phyloP scores from a whole-genome alignment of 2,888 invertebrate genomes.

The Seira musarum region DNA sequence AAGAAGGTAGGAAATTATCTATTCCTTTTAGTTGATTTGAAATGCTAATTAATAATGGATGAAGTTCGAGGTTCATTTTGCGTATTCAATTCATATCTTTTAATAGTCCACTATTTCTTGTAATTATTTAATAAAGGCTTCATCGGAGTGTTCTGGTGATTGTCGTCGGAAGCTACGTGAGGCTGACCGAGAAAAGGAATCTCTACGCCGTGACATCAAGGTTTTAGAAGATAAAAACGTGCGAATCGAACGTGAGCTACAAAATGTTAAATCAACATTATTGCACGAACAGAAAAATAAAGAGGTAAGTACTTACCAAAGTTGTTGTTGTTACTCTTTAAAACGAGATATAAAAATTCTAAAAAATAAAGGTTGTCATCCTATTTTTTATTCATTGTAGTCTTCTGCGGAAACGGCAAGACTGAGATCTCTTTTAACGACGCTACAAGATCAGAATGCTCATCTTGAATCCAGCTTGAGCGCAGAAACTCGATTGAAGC shows the following conservation, averaged over 20 bases:
- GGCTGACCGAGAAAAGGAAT: constrained; percentile 68
- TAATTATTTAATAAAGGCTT: constrained; percentile 57
- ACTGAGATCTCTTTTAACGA: constrained; percentile 84
- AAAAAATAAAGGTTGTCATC: not conserved
- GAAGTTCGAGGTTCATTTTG: too few relatives aligned
- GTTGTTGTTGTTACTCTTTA: not conserved
- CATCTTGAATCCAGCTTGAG: constrained; percentile 95
- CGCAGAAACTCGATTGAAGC: constrained; percentile 97
- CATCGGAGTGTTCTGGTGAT: constrained; percentile 69
- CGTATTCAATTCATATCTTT: too few relatives aligned
- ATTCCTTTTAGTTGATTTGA: too few relatives aligned
- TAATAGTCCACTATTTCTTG: too few relatives aligned
- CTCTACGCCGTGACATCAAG: constrained; percentile 67
- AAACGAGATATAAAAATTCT: constrained; percentile 16
- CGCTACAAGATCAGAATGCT: constrained; percentile 91
- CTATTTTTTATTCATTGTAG: constrained; percentile 26
- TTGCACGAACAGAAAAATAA: constrained; percentile 69
- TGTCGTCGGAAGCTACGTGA: constrained; percentile 68
- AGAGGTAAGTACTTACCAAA: constrained; percentile 54
- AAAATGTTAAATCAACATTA: constrained; percentile 69
- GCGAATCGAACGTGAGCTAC: constrained; percentile 68
- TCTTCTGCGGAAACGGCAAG: constrained; percentile 78
- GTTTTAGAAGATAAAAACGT: constrained; percentile 67
- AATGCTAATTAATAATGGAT: too few relatives aligned
- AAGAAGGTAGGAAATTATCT: constrained; percentile 62